phyloP scores from a whole-genome alignment of 2,888 invertebrate genomes.

The Elgonia sp. region DNA sequence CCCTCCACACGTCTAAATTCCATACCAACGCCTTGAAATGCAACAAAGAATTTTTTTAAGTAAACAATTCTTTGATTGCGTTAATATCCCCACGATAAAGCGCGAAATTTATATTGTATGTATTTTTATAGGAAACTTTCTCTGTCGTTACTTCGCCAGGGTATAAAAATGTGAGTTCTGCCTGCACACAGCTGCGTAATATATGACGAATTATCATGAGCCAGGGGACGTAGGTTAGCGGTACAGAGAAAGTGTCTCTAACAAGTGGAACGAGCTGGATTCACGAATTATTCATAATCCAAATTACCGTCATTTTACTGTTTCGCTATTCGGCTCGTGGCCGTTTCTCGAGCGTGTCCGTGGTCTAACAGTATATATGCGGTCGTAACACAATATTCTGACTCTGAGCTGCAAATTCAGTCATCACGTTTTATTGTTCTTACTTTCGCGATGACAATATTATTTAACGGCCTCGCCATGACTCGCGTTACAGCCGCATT shows the following conservation, averaged over 20 bases:
- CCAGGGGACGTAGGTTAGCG: conserved; percentile 62
- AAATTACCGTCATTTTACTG: conserved; percentile 80
- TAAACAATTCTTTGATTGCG: neutral
- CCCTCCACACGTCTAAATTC: too few species aligned
- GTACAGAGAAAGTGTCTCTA: conserved; percentile 82
- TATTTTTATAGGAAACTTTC: conserved; percentile 30
- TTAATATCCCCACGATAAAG: neutral
- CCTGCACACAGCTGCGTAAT: conserved; percentile 38
- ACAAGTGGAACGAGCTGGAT: conserved; percentile 81
- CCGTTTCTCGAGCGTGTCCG: conserved; percentile 63
- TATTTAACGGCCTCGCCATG: conserved; percentile 52
- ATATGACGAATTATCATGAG: conserved; percentile 55
- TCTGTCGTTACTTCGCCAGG: conserved; percentile 11
- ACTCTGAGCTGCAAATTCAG: conserved; percentile 24
- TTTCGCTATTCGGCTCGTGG: conserved; percentile 75
- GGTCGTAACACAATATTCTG: neutral
- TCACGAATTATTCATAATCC: conserved; percentile 81
- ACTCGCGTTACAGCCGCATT: conserved; percentile 23
- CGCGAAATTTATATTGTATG: conserved; percentile 9
- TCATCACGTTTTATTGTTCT: conserved; percentile 42
- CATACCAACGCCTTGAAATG: too few species aligned
- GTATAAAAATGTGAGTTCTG: conserved; percentile 25
- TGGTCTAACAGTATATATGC: conserved; percentile 46
- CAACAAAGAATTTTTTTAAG: too few species aligned
- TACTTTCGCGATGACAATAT: conserved; percentile 57